phyloP scores from a whole-genome alignment of 2,888 invertebrate species.

The Timandra comae region DNA sequence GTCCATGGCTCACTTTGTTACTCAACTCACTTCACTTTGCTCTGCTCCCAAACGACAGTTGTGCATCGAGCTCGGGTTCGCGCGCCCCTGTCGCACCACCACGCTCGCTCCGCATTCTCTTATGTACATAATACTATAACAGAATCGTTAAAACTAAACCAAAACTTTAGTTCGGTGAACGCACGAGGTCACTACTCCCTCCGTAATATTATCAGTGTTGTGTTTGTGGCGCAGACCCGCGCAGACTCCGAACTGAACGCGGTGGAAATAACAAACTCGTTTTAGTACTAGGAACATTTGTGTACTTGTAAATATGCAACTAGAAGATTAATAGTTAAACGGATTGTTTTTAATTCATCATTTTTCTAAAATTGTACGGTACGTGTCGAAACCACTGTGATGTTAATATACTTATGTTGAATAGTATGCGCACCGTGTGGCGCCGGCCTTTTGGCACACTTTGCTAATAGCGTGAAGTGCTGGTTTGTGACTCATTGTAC shows the following conservation, averaged over 20 bases:
- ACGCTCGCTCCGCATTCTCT: too few relatives aligned
- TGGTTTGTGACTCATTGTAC: slow-evolving; percentile 55
- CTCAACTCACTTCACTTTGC: slow-evolving; percentile 45
- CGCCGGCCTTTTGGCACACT: slow-evolving; percentile 52
- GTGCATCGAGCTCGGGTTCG: slow-evolving; percentile 37
- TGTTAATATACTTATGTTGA: slow-evolving; percentile 17
- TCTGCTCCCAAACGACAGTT: slow-evolving; percentile 41
- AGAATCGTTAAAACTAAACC: slow-evolving; percentile 30
- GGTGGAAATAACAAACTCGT: slow-evolving; percentile 44
- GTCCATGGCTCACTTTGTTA: slow-evolving; percentile 49
- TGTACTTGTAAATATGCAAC: slow-evolving; percentile 27
- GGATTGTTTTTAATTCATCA: slow-evolving; percentile 3
- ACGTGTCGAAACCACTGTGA: slow-evolving; percentile 10
- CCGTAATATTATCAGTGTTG: slow-evolving; percentile 20
- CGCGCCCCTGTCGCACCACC: too few relatives aligned
- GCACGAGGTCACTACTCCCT: slow-evolving; percentile 44
- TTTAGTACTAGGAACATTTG: slow-evolving; percentile 21
- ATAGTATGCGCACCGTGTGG: slow-evolving; percentile 31
- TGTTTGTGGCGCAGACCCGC: slow-evolving; percentile 38
- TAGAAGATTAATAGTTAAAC: slow-evolving; percentile 17
- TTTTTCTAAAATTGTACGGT: slow-evolving; percentile 7
- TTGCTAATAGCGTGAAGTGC: slow-evolving; percentile 45
- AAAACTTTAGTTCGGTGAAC: slow-evolving; percentile 42
- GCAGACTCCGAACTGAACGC: slow-evolving; percentile 44
- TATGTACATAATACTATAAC: too few relatives aligned